Evolutionary conservation across 2,888 invertebrate genomes (phyloP), one percentile per base, ranked within the genome.

Genomic region (Chorisops tibialis): DNA sequence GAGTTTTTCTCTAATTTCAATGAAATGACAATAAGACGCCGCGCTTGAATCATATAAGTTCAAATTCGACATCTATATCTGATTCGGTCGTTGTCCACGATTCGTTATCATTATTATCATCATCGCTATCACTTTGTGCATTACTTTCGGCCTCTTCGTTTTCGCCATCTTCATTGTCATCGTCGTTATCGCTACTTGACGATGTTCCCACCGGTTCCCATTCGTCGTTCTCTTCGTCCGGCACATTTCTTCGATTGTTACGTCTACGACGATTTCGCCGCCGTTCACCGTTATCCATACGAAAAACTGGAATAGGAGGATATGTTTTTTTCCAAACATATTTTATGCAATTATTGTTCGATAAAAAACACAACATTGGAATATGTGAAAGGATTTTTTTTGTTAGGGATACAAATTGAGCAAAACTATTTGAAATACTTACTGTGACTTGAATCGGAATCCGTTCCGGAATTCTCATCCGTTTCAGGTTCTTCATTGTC

Each of bases 401-500:
- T n/a, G n/a, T 11, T 11, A 37, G 11, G 16, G 16, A 35, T 22
- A 41, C 39, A 48, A 9, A 61, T 43, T 61, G 12, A n/a, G 38
- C 9, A 30, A 30, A 30, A 30, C 5, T 58, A 12, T 3, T 5
- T 9, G 48, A 62, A 41, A 48, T 18, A 45, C 70, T 69, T 67
- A 75, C 74, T 71, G 67, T 71, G 72, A 61, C 71, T 74, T 5
- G 74, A 74, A 69, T 75, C 76, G 65, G 74, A 73, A 45, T 78
- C 79, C 45, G 77, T 75, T 62, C 73, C 74, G 2, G 67, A 65
- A 71, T 85, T 83, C 68, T 83, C 86, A 70, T 85, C 86, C 65
- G 81, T 82, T 59, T 82, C 84, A 81, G 71, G 82, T 75, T 85
- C 84, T 58, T 87, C 87, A 67, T 85, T 85, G 68, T 87, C 87